Percentiles rank a stretch among this genome's conserved stretches.
These are phyloP conservation scores for Suncus etruscus DNA, from an alignment of 2,113 vertebrate genomes.

Conservation along the genomic window DNA sequence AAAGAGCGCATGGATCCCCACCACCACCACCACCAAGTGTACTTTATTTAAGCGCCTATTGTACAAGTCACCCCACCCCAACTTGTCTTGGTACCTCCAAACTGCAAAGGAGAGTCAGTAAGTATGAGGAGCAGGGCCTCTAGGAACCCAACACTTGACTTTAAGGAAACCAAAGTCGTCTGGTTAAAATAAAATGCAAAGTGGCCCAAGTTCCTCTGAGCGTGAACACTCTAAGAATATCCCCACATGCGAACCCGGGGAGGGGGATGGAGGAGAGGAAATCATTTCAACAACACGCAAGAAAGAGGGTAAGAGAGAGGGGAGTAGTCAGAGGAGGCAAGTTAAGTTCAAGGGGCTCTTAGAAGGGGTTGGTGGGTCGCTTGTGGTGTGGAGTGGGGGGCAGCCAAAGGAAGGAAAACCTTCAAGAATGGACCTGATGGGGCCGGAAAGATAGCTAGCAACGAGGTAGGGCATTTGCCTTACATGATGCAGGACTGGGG, in stretches of 20 bases:
- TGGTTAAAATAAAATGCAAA: slow-evolving; percentile 75
- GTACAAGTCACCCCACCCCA: background rate
- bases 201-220: slow-evolving; percentile 56
- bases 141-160: slow-evolving; percentile 52
- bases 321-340: no score
- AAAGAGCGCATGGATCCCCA: no score
- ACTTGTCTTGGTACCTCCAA: slow-evolving; percentile 8
- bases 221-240: slow-evolving; percentile 24
- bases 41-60: no score
- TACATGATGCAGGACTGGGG: no score
- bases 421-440: no score
- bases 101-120: background rate
- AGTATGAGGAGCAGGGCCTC: background rate
- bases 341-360: no score
- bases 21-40: rapidly evolving
- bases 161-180: slow-evolving; percentile 76
- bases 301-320: no score
- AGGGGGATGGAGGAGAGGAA: background rate
- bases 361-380: no score
- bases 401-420: no score
- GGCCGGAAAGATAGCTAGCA: no score
- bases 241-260: background rate
- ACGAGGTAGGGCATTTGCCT: no score
- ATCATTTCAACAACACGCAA: background rate
- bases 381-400: no score